Conservation (phyloP, 2,113 vertebrate genomes). For the Platichthys flesus region DNA sequence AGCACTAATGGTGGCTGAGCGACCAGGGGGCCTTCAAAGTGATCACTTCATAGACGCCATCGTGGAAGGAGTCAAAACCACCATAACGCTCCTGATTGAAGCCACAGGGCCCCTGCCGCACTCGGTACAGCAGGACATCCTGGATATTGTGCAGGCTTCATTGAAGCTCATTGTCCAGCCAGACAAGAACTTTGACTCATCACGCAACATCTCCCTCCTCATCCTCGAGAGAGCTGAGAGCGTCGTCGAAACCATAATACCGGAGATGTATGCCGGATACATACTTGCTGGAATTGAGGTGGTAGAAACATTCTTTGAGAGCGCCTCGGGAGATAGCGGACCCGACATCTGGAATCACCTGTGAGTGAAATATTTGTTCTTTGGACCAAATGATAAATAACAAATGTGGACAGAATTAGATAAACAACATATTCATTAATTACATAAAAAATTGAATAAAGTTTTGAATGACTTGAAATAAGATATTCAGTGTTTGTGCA, state of each 20-base stretch:
- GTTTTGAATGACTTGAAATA: no score
- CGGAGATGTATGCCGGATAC: constrained; percentile 44
- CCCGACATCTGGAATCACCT: constrained; percentile 70
- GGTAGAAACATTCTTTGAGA: constrained; percentile 69
- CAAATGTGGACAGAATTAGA: no score
- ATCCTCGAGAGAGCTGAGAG: constrained; percentile 50
- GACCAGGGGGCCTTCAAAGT: constrained; percentile 66
- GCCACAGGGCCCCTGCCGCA: constrained; percentile 20
- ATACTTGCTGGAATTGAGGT: constrained; percentile 54
- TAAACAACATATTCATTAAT: no score
- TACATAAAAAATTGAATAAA: no score
- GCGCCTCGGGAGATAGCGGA: constrained; percentile 33
- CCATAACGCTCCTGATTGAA: constrained; percentile 39
- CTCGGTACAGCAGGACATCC: constrained; percentile 46
- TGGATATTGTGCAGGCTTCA: constrained; percentile 54
- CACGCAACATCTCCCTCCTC: constrained; percentile 53
- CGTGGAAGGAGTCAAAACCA: constrained; percentile 40
- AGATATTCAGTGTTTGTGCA: no score
- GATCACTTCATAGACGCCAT: constrained; percentile 61
- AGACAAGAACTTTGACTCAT: constrained; percentile 57
- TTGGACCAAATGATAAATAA: no score
- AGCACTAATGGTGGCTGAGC: constrained; percentile 56
- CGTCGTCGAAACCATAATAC: constrained; percentile 48
- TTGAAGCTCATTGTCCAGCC: constrained; percentile 63
- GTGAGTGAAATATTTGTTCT: constrained; percentile 43